Percentiles rank a stretch among this genome's conserved stretches.
Evolutionary conservation across 2,113 vertebrate genomes (phyloP).

Genomic region (Phalacrocorax brasilianus): DNA sequence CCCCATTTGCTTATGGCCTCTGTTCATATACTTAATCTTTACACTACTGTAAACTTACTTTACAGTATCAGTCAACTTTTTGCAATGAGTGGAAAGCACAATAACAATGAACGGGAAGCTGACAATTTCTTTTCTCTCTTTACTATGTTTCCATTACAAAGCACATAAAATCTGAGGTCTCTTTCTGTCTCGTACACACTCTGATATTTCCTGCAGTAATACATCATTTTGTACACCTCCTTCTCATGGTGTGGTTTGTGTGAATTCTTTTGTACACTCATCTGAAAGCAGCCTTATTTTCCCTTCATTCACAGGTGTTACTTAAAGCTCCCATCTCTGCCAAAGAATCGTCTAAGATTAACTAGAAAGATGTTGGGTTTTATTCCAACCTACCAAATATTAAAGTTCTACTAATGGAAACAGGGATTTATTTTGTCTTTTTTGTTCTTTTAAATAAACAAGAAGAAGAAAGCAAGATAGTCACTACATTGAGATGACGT

Average conservation of each 20-base stretch:
- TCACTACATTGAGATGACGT: background rate
- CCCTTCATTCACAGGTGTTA: background rate
- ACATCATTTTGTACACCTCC: background rate
- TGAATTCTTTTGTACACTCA: background rate
- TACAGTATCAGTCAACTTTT: background rate
- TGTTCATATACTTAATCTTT: background rate
- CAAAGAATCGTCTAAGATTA: background rate
- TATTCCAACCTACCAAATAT: background rate
- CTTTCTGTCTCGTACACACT: background rate
- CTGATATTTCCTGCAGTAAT: background rate
- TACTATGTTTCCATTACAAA: background rate
- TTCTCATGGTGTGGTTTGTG: background rate
- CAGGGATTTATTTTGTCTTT: background rate
- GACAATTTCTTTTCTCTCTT: background rate
- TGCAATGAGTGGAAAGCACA: background rate
- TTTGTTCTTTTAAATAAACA: background rate
- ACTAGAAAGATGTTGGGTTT: background rate
- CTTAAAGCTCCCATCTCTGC: background rate
- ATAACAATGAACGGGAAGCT: background rate
- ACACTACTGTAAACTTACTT: background rate
- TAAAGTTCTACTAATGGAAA: background rate
- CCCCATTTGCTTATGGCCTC: background rate
- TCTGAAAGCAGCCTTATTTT: background rate
- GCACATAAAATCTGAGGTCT: fast-evolving
- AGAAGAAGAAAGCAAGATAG: background rate